These are phyloP conservation scores for Corythaixoides concolor DNA, from an alignment of 2,113 vertebrate species.

Conservation along the genomic window DNA sequence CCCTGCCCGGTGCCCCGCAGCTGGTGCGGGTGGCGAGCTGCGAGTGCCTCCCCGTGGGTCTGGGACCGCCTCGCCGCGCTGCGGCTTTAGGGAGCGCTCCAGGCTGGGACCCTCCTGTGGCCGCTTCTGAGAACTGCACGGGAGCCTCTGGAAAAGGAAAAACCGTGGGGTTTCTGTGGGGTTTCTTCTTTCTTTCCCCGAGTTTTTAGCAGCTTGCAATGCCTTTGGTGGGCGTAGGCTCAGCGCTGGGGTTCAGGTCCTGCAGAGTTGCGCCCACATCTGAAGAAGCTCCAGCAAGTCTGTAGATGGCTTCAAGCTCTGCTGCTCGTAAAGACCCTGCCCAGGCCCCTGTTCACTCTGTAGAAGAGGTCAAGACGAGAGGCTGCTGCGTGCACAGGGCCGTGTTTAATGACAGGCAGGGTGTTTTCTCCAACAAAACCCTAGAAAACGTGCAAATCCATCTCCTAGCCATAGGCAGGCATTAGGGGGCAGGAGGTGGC, in stretches of 20 bases:
- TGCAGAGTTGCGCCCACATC: accelerated
- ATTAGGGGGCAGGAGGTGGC: neutral
- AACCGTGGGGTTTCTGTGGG: accelerated
- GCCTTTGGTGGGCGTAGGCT: neutral
- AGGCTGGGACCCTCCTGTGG: neutral
- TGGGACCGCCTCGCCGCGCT: accelerated
- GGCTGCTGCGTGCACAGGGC: neutral
- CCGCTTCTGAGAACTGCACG: neutral
- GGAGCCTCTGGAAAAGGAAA: neutral
- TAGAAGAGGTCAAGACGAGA: neutral
- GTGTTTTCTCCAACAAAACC: neutral
- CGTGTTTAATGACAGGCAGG: neutral
- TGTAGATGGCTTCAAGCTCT: neutral
- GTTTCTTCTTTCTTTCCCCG: neutral
- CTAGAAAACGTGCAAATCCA: neutral
- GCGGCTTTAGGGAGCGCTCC: neutral
- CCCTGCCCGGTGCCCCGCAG: no score
- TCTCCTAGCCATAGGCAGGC: neutral
- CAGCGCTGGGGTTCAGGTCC: neutral
- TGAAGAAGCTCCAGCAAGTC: neutral
- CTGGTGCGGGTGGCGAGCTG: neutral
- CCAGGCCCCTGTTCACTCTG: accelerated
- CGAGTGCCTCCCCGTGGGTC: neutral
- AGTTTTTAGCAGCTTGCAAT: neutral
- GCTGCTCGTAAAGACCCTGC: neutral